These are phyloP conservation scores for Tinamus guttatus DNA, from an alignment of 2,113 vertebrate genomes.

Conservation along the genomic window DNA sequence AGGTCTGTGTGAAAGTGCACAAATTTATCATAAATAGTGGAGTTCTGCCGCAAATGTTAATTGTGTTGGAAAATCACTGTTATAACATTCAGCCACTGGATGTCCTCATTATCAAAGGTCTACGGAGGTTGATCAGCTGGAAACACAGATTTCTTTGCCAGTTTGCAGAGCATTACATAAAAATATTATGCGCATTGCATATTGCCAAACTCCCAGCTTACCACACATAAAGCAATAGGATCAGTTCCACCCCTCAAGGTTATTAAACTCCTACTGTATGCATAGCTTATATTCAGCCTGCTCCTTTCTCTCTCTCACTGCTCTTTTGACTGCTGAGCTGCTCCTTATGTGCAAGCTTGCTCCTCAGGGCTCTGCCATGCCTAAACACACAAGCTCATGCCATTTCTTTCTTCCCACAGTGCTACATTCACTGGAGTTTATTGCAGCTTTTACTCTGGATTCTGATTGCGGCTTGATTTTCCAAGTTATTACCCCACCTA, in stretches of 20 bases:
- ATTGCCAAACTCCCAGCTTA: slow-evolving; percentile 22
- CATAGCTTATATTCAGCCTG: background rate
- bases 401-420: background rate
- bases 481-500: background rate
- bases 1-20: background rate
- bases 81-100: slow-evolving; percentile 51
- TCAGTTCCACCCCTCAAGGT: background rate
- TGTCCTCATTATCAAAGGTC: slow-evolving; percentile 65
- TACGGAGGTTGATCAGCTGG: slow-evolving; percentile 16
- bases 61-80: background rate
- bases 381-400: background rate
- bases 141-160: background rate
- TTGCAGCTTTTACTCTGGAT: background rate
- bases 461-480: background rate
- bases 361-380: background rate
- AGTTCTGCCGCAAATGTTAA: background rate
- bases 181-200: background rate
- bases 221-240: background rate
- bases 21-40: background rate
- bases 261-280: background rate
- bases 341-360: background rate
- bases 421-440: background rate
- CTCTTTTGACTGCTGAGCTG: background rate
- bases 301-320: background rate
- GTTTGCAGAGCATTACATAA: background rate